Conservation (phyloP, 2,888 invertebrate genomes). For the Adela reaumurella region DNA sequence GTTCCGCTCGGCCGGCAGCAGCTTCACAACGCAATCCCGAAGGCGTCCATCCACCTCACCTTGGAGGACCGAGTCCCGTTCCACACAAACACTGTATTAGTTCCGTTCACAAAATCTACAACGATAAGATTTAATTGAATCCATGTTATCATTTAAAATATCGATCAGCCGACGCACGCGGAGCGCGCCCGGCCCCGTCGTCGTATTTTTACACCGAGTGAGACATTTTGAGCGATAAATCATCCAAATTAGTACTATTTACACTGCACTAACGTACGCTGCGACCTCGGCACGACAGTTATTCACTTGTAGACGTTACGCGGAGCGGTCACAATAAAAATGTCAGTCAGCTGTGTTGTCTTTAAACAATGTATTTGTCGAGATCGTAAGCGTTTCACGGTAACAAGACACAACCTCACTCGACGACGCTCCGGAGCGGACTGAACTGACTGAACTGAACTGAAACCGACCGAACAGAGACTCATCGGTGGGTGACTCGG, state of each 20-base stretch:
- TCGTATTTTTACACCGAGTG: constrained; percentile 42
- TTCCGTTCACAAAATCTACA: not conserved
- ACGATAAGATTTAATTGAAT: constrained; percentile 41
- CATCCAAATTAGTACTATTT: constrained; percentile 5
- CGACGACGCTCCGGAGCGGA: constrained; percentile 30
- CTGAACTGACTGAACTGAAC: too few relatives aligned
- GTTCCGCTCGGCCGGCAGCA: too few relatives aligned
- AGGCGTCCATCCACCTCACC: too few relatives aligned
- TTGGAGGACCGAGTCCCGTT: not conserved
- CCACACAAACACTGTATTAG: not conserved
- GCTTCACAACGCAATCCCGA: not conserved
- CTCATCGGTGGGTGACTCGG: constrained; percentile 12
- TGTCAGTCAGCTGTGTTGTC: constrained; percentile 1
- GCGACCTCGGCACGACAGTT: not conserved
- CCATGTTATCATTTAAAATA: constrained; percentile 55
- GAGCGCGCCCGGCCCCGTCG: constrained; percentile 41
- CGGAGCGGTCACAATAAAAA: not conserved
- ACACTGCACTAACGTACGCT: not conserved
- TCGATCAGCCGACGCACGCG: constrained; percentile 49
- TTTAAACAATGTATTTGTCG: not conserved
- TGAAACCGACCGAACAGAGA: too few relatives aligned
- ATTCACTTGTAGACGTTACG: not conserved
- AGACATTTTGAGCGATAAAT: constrained; percentile 33
- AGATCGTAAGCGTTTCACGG: constrained; percentile 6
- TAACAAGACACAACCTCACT: constrained; percentile 14